Evolutionary conservation across 2,888 invertebrate genomes (phyloP).

Genomic region (Lasioglossum leucozonium): DNA sequence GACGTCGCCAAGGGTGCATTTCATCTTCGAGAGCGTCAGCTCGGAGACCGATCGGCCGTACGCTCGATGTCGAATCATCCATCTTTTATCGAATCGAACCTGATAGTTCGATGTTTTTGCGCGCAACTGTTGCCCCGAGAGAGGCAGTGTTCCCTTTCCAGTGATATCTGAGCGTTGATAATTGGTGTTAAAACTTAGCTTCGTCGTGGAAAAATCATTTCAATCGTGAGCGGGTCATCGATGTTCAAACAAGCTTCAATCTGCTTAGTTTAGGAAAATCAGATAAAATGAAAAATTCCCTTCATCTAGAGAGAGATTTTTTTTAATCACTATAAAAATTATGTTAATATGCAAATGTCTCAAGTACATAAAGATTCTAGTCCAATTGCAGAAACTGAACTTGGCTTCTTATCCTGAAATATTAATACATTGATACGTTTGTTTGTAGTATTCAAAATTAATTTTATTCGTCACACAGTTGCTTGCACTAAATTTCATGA

Average conservation of each 20-base stretch:
- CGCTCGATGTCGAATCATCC: constrained; percentile 80
- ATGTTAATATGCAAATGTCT: neutral
- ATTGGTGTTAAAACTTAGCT: neutral
- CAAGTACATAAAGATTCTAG: neutral
- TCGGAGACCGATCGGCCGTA: constrained; percentile 82
- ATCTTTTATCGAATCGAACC: constrained; percentile 83
- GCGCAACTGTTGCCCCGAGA: constrained; percentile 55
- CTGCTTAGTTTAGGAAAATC: neutral
- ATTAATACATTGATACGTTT: too few relatives aligned
- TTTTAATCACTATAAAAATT: too few relatives aligned
- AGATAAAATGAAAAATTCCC: neutral
- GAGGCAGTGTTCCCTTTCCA: constrained; percentile 1
- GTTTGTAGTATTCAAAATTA: too few relatives aligned
- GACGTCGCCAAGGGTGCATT: constrained; percentile 83
- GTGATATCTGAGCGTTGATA: constrained; percentile 33
- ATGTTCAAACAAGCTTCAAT: neutral
- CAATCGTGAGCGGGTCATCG: neutral
- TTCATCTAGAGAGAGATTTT: neutral
- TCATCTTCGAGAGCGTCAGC: constrained; percentile 83
- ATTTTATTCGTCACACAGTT: too few relatives aligned
- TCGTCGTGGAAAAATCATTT: neutral
- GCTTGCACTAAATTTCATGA: too few relatives aligned
- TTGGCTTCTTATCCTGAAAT: too few relatives aligned
- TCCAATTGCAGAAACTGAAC: too few relatives aligned
- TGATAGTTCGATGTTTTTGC: constrained; percentile 59